A percentile compares a stretch with the other conserved stretches of the same genome.
phyloP scores from a whole-genome alignment of 2,113 vertebrate genomes.

The Stegostoma tigrinum region DNA sequence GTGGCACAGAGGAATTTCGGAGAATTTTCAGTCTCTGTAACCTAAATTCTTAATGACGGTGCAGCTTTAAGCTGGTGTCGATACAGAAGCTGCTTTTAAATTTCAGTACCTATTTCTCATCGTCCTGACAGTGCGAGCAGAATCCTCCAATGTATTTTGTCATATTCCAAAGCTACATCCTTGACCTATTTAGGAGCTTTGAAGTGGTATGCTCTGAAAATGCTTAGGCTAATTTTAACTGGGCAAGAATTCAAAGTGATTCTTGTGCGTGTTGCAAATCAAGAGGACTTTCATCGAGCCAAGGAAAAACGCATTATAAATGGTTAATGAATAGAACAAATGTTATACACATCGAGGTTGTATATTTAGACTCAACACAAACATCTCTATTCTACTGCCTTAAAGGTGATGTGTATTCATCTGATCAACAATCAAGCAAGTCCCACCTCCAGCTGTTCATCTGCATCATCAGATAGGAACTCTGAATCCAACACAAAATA shows the following conservation, averaged over 20 bases:
- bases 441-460: not conserved
- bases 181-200: slow-evolving; percentile 3
- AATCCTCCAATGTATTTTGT: slow-evolving; percentile 5
- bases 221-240: not conserved
- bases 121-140: not conserved
- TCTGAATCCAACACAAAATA: not conserved
- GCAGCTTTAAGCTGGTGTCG: not conserved
- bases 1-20: not conserved
- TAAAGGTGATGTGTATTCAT: not conserved
- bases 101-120: not conserved
- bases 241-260: not conserved
- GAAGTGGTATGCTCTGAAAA: not conserved
- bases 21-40: not conserved
- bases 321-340: not conserved
- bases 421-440: not conserved
- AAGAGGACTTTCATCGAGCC: not conserved
- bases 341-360: not conserved
- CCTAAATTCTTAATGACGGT: not conserved
- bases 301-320: not conserved
- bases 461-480: not conserved
- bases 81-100: not conserved
- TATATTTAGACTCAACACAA: not conserved
- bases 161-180: not conserved
- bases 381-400: not conserved
- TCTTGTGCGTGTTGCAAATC: not conserved